Percentiles rank a stretch among this genome's conserved stretches.
These are phyloP conservation scores for Ophion obscuratus DNA, from an alignment of 2,888 invertebrate genomes.

Conservation along the genomic window DNA sequence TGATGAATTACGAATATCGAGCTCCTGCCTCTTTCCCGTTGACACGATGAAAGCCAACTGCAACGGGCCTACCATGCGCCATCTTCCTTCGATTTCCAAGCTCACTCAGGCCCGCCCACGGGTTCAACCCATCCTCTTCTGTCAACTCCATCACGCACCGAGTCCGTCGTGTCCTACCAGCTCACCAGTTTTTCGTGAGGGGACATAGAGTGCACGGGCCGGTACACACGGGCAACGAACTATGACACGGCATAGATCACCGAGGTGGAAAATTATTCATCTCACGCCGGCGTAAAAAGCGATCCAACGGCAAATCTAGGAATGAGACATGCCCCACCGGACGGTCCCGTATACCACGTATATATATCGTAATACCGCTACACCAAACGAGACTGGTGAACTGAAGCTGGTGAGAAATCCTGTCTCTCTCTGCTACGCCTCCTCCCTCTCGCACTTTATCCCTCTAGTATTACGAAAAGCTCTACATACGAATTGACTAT, in stretches of 20 bases:
- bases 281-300: constrained; percentile 76
- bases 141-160: constrained; percentile 56
- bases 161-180: constrained; percentile 46
- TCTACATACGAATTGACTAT: constrained; percentile 23
- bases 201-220: constrained; percentile 17
- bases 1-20: constrained; percentile 83
- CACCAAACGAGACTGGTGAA: constrained; percentile 11
- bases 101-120: constrained; percentile 49
- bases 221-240: constrained; percentile 37
- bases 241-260: constrained; percentile 60
- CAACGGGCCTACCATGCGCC: constrained; percentile 36
- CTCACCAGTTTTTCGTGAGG: constrained; percentile 45
- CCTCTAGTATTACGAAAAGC: constrained; percentile 68
- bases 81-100: constrained; percentile 59
- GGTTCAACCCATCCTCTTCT: constrained; percentile 54
- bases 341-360: constrained; percentile 24
- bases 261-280: constrained; percentile 76
- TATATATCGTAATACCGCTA: constrained; percentile 19
- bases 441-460: constrained; percentile 21
- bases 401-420: not conserved
- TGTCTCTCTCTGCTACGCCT: constrained; percentile 17
- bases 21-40: constrained; percentile 53
- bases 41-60: constrained; percentile 51
- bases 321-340: constrained; percentile 74
- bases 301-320: constrained; percentile 74